Percentiles rank a stretch among this genome's conserved stretches.
Evolutionary conservation across 1,140 invertebrate species (phyloP).

Genomic region (Ladona fulva): DNA sequence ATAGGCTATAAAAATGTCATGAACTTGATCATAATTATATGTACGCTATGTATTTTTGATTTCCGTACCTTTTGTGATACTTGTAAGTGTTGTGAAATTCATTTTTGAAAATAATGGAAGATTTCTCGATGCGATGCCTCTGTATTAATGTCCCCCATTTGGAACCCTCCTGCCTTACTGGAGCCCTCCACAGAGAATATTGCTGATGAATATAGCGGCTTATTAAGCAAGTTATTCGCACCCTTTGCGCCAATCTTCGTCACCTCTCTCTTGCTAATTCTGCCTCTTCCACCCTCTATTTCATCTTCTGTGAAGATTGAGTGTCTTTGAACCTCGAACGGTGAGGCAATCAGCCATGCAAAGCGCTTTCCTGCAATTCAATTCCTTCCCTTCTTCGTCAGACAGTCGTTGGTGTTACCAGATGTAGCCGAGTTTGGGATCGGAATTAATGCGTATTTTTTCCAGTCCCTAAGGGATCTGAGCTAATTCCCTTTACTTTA

Average conservation of each 20-base stretch:
- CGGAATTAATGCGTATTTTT: background rate
- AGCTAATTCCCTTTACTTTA: too few relatives aligned
- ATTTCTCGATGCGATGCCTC: too few relatives aligned
- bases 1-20: too few relatives aligned
- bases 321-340: background rate
- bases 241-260: background rate
- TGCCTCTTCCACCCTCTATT: background rate
- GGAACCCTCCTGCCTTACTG: background rate
- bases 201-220: background rate
- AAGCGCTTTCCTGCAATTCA: background rate
- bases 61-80: too few relatives aligned
- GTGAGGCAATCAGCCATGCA: background rate
- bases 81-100: too few relatives aligned
- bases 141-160: too few relatives aligned
- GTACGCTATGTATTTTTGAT: too few relatives aligned
- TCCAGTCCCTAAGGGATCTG: too few relatives aligned
- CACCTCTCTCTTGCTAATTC: background rate
- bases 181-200: background rate
- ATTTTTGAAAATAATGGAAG: too few relatives aligned
- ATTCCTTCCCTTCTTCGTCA: background rate
- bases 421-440: background rate
- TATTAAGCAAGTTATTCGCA: background rate
- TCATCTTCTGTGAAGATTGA: background rate
- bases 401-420: background rate
- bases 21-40: too few relatives aligned